A percentile compares a stretch with the other conserved stretches of the same genome.
phyloP scores from a whole-genome alignment of 2,113 vertebrate species.

The Pygoscelis antarcticus region DNA sequence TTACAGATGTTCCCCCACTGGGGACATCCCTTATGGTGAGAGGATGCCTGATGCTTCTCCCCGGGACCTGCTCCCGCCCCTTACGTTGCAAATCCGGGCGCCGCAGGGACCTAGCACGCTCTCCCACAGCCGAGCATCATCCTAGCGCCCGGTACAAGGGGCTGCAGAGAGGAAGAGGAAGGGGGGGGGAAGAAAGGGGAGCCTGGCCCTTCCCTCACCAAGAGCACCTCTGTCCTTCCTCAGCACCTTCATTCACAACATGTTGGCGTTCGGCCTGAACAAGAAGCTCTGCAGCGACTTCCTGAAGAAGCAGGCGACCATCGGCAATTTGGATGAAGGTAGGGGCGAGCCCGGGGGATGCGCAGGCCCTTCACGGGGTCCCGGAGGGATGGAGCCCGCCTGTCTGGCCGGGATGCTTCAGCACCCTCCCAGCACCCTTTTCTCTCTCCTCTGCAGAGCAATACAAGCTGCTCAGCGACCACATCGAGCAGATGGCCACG shows the following conservation, averaged over 20 bases:
- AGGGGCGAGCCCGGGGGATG: rapidly evolving
- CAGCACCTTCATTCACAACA: constrained; percentile 97
- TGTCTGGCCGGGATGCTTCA: rapidly evolving
- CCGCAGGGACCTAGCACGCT: rapidly evolving
- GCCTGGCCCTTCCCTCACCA: background rate
- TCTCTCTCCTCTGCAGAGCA: constrained; percentile 81
- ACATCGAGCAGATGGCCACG: constrained; percentile 91
- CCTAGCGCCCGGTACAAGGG: rapidly evolving
- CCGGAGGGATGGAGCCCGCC: background rate
- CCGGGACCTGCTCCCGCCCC: background rate
- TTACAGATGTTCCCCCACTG: rapidly evolving
- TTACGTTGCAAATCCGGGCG: background rate
- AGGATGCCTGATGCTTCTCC: background rate
- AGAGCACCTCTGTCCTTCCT: background rate
- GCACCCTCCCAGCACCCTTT: background rate
- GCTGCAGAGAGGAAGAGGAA: background rate
- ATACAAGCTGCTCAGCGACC: constrained; percentile 91
- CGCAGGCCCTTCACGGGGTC: rapidly evolving
- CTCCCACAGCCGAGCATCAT: background rate
- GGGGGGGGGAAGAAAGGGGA: background rate
- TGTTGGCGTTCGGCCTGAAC: constrained; percentile 93
- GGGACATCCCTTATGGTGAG: background rate
- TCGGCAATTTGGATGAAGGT: constrained; percentile 95
- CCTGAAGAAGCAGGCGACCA: constrained; percentile 95
- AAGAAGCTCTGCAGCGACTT: constrained; percentile 95